Conservation (phyloP, 2,888 invertebrate genomes). For the Eulithis prunata region DNA sequence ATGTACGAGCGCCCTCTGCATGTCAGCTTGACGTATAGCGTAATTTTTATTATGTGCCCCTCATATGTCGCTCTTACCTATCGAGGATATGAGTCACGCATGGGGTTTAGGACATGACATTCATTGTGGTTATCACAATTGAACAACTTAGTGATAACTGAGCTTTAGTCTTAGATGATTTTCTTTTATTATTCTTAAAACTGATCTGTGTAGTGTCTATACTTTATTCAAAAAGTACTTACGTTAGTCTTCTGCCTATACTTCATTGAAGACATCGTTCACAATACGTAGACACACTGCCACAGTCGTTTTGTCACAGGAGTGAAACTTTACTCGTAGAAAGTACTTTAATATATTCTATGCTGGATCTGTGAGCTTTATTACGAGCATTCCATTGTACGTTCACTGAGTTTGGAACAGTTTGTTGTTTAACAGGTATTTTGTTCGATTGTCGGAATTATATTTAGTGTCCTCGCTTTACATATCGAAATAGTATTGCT, state of each 20-base stretch:
- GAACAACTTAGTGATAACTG: neutral
- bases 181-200: too few species aligned
- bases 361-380: neutral
- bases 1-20: constrained; percentile 47
- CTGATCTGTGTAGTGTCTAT: too few species aligned
- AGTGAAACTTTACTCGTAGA: neutral
- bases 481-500: neutral
- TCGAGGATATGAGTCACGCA: constrained; percentile 28
- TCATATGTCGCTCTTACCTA: constrained; percentile 29
- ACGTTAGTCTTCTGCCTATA: too few species aligned
- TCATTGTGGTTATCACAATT: constrained; percentile 1
- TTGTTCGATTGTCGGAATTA: constrained; percentile 9
- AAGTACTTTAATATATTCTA: neutral
- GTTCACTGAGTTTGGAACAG: constrained; percentile 16
- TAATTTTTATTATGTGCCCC: constrained; percentile 63
- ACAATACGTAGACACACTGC: too few species aligned
- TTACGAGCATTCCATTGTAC: constrained; percentile 14
- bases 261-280: too few species aligned
- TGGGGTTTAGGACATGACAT: constrained; percentile 1
- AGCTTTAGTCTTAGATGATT: too few species aligned
- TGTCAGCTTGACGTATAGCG: constrained; percentile 69
- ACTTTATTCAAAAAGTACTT: too few species aligned
- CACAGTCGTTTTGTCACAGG: neutral
- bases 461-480: neutral
- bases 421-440: constrained; percentile 11